Percentiles rank a stretch among this genome's conserved stretches.
These are phyloP conservation scores for Peromyscus attwateri DNA, from an alignment of 2,797 vertebrate genomes.

Conservation along the genomic window DNA sequence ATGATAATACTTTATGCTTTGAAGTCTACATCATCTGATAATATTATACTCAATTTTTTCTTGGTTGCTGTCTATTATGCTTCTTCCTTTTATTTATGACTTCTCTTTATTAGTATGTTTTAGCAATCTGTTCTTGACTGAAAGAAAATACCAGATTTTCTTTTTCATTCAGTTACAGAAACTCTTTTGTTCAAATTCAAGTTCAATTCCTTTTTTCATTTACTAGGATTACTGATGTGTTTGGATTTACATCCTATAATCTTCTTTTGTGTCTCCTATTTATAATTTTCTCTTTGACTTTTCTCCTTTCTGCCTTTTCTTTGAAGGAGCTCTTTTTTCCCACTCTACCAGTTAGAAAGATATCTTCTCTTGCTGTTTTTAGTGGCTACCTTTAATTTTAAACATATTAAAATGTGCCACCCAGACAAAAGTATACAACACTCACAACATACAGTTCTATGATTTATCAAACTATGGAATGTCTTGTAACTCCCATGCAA, in stretches of 20 bases:
- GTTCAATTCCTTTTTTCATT: conserved; percentile 50
- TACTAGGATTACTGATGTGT: conserved; percentile 6
- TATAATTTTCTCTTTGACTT: conserved; percentile 42
- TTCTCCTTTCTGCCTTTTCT: conserved; percentile 28
- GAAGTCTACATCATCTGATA: conserved; percentile 34
- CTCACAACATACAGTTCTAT: background rate
- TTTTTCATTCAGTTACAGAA: conserved; percentile 42
- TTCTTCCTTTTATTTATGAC: conserved; percentile 59
- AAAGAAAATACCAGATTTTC: conserved; percentile 24
- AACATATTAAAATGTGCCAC: conserved; percentile 52
- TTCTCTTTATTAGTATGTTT: conserved; percentile 29
- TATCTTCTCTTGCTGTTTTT: conserved; percentile 58
- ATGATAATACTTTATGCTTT: conserved; percentile 51
- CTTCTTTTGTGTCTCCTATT: conserved; percentile 33
- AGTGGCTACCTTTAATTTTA: conserved; percentile 3
- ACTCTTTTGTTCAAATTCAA: conserved; percentile 47
- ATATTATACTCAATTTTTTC: background rate
- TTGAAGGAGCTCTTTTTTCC: conserved; percentile 18
- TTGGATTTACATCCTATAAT: conserved; percentile 21
- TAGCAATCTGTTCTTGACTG: conserved; percentile 5
- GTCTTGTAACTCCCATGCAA: background rate
- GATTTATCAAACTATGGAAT: conserved; percentile 17
- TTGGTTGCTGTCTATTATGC: conserved; percentile 25
- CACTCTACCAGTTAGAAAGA: conserved; percentile 9
- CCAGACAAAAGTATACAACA: background rate